phyloP scores from a whole-genome alignment of 2,113 vertebrate species.

The Anguilla japonica region DNA sequence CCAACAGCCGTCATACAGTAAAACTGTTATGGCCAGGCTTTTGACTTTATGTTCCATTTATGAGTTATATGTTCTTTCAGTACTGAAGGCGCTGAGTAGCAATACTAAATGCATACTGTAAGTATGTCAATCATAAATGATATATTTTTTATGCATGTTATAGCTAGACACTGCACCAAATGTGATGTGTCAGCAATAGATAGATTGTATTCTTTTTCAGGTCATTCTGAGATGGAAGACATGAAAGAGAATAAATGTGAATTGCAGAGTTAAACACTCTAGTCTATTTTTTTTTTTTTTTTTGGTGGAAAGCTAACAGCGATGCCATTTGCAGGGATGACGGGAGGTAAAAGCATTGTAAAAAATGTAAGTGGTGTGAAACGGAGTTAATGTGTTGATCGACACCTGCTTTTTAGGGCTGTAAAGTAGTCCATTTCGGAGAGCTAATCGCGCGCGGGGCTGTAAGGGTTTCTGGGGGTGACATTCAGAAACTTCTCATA shows the following conservation, averaged over 20 bases:
- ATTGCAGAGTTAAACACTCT: constrained; percentile 2
- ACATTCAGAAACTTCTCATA: background rate
- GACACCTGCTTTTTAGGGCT: constrained; percentile 16
- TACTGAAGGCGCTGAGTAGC: background rate
- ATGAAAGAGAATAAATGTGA: background rate
- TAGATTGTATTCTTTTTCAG: background rate
- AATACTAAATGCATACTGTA: background rate
- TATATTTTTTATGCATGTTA: background rate
- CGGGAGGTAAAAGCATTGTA: constrained; percentile 14
- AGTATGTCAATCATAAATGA: constrained; percentile 9
- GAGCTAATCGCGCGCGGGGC: background rate
- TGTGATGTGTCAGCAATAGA: background rate
- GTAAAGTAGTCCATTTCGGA: constrained; percentile 4
- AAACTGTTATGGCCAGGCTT: background rate
- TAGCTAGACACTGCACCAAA: background rate
- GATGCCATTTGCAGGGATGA: background rate
- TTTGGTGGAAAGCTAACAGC: background rate
- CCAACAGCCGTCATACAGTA: background rate
- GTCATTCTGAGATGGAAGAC: background rate
- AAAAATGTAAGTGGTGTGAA: constrained; percentile 24
- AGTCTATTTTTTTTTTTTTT: background rate
- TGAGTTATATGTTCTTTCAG: constrained; percentile 1
- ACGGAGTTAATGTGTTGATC: constrained; percentile 22
- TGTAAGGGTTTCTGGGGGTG: background rate
- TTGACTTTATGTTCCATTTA: background rate